These are phyloP conservation scores for Chironomus striatipennis DNA, from an alignment of 1,140 invertebrate species.

Conservation along the genomic window DNA sequence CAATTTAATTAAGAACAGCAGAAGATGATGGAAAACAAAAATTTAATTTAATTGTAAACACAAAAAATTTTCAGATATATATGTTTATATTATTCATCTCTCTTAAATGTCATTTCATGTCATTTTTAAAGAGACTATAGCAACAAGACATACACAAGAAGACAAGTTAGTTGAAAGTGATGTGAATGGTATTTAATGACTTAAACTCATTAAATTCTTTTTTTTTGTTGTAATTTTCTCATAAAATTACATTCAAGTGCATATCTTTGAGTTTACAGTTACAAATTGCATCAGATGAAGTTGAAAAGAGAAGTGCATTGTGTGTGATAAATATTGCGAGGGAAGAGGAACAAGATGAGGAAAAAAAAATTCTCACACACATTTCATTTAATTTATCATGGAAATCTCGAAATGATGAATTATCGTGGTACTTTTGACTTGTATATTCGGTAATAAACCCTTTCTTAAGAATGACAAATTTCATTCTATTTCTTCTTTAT, in stretches of 20 bases:
- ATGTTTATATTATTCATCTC: neutral
- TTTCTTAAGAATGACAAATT: slow-evolving; percentile 6
- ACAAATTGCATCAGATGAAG: neutral
- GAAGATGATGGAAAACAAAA: neutral
- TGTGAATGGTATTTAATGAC: slow-evolving; percentile 2
- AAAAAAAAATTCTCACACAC: slow-evolving; percentile 1
- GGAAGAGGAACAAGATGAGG: neutral
- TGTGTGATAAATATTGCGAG: slow-evolving; percentile 2
- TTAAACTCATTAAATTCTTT: slow-evolving; percentile 9
- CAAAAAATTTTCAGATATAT: neutral
- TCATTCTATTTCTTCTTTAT: neutral
- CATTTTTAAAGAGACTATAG: neutral
- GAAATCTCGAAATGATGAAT: neutral
- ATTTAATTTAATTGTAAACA: neutral
- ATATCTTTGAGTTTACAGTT: neutral
- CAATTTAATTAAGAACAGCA: neutral
- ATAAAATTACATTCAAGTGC: neutral
- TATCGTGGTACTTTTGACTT: neutral
- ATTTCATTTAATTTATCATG: neutral
- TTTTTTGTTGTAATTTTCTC: neutral
- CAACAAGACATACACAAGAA: neutral
- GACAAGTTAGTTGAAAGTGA: slow-evolving; percentile 11
- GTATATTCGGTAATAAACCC: slow-evolving; percentile 1
- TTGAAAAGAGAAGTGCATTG: neutral
- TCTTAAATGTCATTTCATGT: neutral